Percentiles rank a stretch among this genome's conserved stretches.
phyloP scores from a whole-genome alignment of 2,888 invertebrate genomes.

The Agriopis marginaria region DNA sequence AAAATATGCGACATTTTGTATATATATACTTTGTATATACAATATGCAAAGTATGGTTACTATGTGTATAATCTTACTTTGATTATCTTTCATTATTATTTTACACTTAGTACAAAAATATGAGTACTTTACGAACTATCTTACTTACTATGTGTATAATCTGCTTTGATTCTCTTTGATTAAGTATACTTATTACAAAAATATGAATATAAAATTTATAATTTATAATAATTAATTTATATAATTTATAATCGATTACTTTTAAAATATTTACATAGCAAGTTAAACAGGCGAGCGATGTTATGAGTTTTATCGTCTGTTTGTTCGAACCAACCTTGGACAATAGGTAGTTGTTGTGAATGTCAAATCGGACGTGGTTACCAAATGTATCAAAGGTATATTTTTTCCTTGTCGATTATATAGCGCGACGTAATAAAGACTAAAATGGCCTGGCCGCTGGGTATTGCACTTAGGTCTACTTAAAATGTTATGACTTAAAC shows the following conservation, averaged over 20 bases:
- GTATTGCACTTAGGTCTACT: constrained; percentile 1
- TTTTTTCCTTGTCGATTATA: constrained; percentile 2
- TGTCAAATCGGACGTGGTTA: constrained; percentile 14
- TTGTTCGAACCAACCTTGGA: constrained; percentile 47
- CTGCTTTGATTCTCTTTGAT: too few relatives aligned
- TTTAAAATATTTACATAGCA: constrained; percentile 12
- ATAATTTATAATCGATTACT: not conserved
- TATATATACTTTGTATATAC: too few relatives aligned
- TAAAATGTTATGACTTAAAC: not conserved
- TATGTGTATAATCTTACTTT: too few relatives aligned
- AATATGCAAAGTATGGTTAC: too few relatives aligned
- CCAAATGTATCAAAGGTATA: not conserved
- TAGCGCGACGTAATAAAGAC: not conserved
- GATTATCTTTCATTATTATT: too few relatives aligned
- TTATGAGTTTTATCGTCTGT: constrained; percentile 47
- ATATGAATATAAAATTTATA: not conserved
- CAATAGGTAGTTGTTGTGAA: constrained; percentile 36
- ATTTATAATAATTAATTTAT: too few relatives aligned
- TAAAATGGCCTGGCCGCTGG: not conserved
- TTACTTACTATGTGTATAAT: too few relatives aligned
- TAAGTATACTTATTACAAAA: too few relatives aligned
- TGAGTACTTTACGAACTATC: too few relatives aligned
- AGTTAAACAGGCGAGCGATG: constrained; percentile 22
- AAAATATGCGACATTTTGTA: not conserved
- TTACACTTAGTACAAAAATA: too few relatives aligned